A percentile compares a stretch with the other conserved stretches of the same genome.
Evolutionary conservation across 2,113 vertebrate genomes (phyloP).

Genomic region (Spilogale gracilis): DNA sequence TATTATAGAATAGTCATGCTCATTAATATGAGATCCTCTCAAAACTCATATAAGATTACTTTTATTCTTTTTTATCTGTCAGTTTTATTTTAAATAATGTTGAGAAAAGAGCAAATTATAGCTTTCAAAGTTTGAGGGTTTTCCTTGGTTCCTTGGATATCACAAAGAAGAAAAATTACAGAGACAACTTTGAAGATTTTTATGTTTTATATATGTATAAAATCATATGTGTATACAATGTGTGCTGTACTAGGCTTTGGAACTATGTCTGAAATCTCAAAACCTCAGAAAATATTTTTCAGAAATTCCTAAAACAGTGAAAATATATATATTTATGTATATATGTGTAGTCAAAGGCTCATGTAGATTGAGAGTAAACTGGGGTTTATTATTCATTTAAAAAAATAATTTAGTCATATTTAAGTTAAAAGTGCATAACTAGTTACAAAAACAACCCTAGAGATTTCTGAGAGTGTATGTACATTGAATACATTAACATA

Average conservation of each 20-base stretch:
- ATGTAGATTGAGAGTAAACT: not conserved
- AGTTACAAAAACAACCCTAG: not conserved
- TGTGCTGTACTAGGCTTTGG: not conserved
- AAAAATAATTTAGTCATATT: not conserved
- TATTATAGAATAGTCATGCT: not conserved
- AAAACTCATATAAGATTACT: not conserved
- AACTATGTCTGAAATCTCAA: not conserved
- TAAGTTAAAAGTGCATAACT: not conserved
- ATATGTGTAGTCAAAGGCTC: not conserved
- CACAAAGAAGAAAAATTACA: not conserved
- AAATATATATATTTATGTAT: not conserved
- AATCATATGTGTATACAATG: not conserved
- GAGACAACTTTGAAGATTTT: not conserved
- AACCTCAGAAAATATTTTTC: not conserved
- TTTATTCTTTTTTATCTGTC: not conserved
- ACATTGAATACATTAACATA: not conserved
- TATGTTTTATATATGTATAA: not conserved
- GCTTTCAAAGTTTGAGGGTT: not conserved
- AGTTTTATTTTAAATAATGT: not conserved
- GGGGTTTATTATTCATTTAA: not conserved
- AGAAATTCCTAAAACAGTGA: not conserved
- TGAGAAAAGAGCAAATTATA: not conserved
- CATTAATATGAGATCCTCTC: not conserved
- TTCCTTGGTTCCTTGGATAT: not conserved
- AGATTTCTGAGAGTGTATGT: not conserved